These are phyloP conservation scores for Sylvicola cinctus DNA, from an alignment of 2,888 invertebrate species.

Conservation along the genomic window DNA sequence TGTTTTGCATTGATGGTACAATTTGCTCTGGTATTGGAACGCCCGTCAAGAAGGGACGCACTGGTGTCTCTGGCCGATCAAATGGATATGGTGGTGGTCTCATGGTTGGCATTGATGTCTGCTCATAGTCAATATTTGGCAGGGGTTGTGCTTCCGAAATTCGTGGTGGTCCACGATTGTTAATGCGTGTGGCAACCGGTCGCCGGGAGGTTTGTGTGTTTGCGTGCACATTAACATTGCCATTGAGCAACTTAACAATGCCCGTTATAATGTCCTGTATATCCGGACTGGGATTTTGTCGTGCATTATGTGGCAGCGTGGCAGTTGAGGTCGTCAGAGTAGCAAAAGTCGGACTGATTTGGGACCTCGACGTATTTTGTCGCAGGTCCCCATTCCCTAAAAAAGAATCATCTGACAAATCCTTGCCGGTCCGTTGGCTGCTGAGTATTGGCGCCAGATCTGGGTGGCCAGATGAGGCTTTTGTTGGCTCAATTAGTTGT, in stretches of 20 bases:
- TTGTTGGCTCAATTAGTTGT: background rate
- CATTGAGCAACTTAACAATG: slow-evolving; percentile 69
- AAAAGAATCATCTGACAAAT: background rate
- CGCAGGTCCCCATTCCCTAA: background rate
- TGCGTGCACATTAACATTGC: slow-evolving; percentile 69
- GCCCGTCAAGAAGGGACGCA: slow-evolving; percentile 40
- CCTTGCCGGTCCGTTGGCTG: too few species aligned
- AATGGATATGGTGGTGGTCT: slow-evolving; percentile 58
- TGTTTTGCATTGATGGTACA: slow-evolving; percentile 33
- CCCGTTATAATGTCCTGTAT: slow-evolving; percentile 83
- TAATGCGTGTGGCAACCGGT: slow-evolving; percentile 58
- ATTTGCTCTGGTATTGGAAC: slow-evolving; percentile 55
- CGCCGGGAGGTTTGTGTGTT: slow-evolving; percentile 42
- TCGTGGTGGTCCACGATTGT: slow-evolving; percentile 75
- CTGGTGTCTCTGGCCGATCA: slow-evolving; percentile 34
- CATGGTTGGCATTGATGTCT: slow-evolving; percentile 11
- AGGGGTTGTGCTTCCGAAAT: slow-evolving; percentile 56
- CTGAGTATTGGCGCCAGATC: background rate
- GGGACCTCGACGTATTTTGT: too few species aligned
- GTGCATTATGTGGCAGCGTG: slow-evolving; percentile 15
- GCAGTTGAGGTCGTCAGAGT: slow-evolving; percentile 37
- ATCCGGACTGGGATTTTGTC: slow-evolving; percentile 46
- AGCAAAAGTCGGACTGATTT: slow-evolving; percentile 13
- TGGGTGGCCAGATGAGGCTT: background rate
- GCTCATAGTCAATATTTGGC: slow-evolving; percentile 41